Base-by-base conservation (phyloP, 2,888 invertebrate genomes). In the Polietes domitor region DNA sequence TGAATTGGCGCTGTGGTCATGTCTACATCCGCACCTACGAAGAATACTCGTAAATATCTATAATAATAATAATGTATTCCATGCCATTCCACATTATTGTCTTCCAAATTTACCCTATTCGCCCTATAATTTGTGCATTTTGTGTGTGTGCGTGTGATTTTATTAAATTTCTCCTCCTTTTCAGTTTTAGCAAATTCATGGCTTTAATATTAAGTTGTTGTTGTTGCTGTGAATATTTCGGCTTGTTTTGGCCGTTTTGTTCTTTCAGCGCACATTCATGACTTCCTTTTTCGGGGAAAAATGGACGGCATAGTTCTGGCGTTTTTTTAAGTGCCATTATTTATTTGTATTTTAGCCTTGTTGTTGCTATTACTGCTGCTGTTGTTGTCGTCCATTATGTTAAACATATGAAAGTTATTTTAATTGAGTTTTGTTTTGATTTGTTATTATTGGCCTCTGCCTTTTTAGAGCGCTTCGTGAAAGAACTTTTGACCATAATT, bases 401-500 rank as follows among this genome's bases (percentile, higher is more conserved):
- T 47, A 9, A 47, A 15, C 47, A 47, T n/a, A 47, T 47, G 47
- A 47, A 47, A 47, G 47, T 47, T 47, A n/a, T 47, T 47, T 47
- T 47, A 47, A 47, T 47, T 47, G n/a, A 28, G 15, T 53, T 19
- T 12, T 53, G 5, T 28, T 15, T 12, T 12, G 26, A 21, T 17
- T 61, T 61, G 6, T 21, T 58, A 26, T 61, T 61, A 12, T 47
- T 19, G 17, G 6, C 37, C 12, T 9, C 21, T 7, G 41, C 19
- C 6, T 65, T 41, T 65, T 41, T 37, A 0, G 17, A 5, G 37
- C 12, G 5, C 6, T 9, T 12, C 15, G 37, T 65, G 17, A 12
- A 65, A 65, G n/a, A 65, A 41, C 9, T 28, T 12, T 65, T 65
- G 19, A 2, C 41, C 65, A 65, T 65, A 65, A 21, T 37, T 10